Base-by-base conservation (phyloP, 64 coral and sea anemone species). In the Pocillopora damicornis region DNA sequence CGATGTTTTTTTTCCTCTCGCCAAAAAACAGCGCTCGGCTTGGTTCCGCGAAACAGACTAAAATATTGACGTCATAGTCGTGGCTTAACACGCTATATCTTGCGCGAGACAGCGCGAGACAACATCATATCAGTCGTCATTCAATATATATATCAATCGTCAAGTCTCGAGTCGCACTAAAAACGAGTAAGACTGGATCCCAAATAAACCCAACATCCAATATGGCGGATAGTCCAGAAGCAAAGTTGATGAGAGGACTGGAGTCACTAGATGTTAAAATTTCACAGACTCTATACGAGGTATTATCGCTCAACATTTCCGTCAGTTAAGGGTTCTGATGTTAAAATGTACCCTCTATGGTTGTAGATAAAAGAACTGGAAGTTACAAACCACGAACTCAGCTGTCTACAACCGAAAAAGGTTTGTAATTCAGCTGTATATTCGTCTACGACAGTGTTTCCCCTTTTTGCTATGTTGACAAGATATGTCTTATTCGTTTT, bases 341-440 rank as follows among this genome's bases (percentile, higher is more conserved):
- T 12, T 1, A 51, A 68, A 5, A n/a, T 83, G 10, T 37, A 0
- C 66, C 67, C 35, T 15, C 59, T 83, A 15, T 60, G 23, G 3
- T 23, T 69, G 35, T 51, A 83, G 80, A 83, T 83, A 56, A 66
- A 20, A 1, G 63, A 83, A 17, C 10, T 83, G 13, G 80, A 83
- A 67, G 80, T 83, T 1, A 68, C 35, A 18, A 66, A 83, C 35
- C 80, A 83, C 35, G 80, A 83, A 51, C 80, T 83, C 20, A n/a
- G 62, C 7, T 69, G 37, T 30, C 62, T 83, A 9, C 80, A 63
- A 10, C 15, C 80, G 20, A 83, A 83, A 68, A 83, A 63, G 63
- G 80, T 67, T 37, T 67, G 76, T 18, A 18, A 8, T 8, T 7
- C 9, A n/a, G 30, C 0, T 30, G 30, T 69, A n/a, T 23, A 5